These are phyloP conservation scores for Scaeva pyrastri DNA, from an alignment of 2,888 invertebrate genomes.

Conservation along the genomic window DNA sequence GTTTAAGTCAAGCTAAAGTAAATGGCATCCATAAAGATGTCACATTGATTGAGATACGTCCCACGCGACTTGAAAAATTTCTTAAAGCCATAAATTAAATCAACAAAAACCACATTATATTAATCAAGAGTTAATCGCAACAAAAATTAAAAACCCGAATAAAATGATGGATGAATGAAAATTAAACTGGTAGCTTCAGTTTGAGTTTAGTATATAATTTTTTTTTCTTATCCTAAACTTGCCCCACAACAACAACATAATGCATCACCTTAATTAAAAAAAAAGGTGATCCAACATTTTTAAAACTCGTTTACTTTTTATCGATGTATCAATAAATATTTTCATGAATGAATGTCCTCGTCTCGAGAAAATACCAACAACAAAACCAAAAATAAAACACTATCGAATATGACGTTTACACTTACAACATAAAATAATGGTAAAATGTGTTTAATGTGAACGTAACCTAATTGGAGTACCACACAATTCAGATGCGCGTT, in stretches of 20 bases:
- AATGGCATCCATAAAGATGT: conserved; percentile 23
- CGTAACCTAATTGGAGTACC: conserved; percentile 49
- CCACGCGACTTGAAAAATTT: background rate
- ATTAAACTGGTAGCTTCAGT: conserved; percentile 49
- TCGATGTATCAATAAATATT: conserved; percentile 10
- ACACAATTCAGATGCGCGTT: conserved; percentile 41
- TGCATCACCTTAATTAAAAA: conserved; percentile 41
- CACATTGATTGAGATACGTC: conserved; percentile 9
- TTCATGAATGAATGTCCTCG: conserved; percentile 60
- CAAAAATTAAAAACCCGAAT: conserved; percentile 23
- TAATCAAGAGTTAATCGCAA: conserved; percentile 18
- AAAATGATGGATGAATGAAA: conserved; percentile 63
- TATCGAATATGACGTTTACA: background rate
- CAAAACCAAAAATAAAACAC: background rate
- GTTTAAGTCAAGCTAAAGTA: background rate
- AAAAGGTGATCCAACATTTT: conserved; percentile 25
- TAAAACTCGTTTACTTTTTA: conserved; percentile 44
- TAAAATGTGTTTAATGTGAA: conserved; percentile 32
- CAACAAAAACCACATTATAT: conserved; percentile 16
- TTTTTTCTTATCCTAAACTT: background rate
- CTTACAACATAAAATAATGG: background rate
- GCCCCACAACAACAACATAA: background rate
- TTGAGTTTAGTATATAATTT: conserved; percentile 4
- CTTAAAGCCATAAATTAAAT: conserved; percentile 3
- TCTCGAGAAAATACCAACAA: background rate